A percentile compares a stretch with the other conserved stretches of the same genome.
phyloP scores from a whole-genome alignment of 2,113 vertebrate species.

The Taurulus bubalis region DNA sequence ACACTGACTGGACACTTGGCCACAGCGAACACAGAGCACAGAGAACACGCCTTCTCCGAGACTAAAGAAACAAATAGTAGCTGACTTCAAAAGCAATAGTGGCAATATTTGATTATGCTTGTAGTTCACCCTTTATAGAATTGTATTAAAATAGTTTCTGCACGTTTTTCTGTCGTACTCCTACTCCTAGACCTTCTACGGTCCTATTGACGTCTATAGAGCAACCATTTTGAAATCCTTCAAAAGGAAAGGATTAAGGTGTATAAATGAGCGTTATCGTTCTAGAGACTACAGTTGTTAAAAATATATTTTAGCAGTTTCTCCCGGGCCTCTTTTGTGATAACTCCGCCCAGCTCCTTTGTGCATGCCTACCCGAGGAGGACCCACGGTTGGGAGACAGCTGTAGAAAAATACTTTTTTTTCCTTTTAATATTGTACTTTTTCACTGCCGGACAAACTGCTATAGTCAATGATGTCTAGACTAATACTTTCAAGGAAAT shows the following conservation, averaged over 20 bases:
- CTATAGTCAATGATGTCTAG: constrained; percentile 24
- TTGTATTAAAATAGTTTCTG: constrained; percentile 81
- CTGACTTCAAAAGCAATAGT: constrained; percentile 78
- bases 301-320: constrained; percentile 77
- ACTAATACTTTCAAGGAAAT: constrained; percentile 53
- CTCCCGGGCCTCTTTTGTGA: constrained; percentile 51
- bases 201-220: constrained; percentile 43
- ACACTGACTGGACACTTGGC: constrained; percentile 81
- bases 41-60: constrained; percentile 72
- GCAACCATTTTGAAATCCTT: constrained; percentile 46
- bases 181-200: constrained; percentile 50
- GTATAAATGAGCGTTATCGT: constrained; percentile 58
- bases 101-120: constrained; percentile 55
- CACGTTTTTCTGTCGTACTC: constrained; percentile 40
- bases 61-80: constrained; percentile 76
- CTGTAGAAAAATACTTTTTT: constrained; percentile 82
- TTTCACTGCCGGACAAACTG: constrained; percentile 31
- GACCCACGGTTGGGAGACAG: constrained; percentile 64
- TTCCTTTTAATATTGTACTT: constrained; percentile 27
- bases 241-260: constrained; percentile 58
- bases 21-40: constrained; percentile 80
- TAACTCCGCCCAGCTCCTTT: constrained; percentile 45
- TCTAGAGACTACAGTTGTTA: constrained; percentile 72
- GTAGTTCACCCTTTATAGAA: constrained; percentile 45
- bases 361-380: constrained; percentile 46